A percentile compares a stretch with the other conserved stretches of the same genome.
Conservation (phyloP, 2,797 vertebrate genomes). For the Zonotrichia albicollis region DNA sequence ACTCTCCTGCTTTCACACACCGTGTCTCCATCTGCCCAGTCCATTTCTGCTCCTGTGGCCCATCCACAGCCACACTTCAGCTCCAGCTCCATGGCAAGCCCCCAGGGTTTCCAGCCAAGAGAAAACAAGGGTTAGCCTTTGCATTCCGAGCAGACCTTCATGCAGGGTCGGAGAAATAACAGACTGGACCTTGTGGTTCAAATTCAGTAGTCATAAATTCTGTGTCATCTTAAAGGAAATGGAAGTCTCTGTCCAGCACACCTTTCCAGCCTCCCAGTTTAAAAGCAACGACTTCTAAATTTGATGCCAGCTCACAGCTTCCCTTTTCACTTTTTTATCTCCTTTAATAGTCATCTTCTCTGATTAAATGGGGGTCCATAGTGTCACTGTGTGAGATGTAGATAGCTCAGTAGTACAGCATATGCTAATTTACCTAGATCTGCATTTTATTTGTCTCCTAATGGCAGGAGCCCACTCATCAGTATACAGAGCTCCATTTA, state of each 20-base stretch:
- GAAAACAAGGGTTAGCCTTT: neutral
- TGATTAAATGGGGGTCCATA: constrained; percentile 7
- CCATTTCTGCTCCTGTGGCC: neutral
- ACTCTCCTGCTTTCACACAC: accelerated
- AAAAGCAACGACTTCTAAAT: neutral
- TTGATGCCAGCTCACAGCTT: neutral
- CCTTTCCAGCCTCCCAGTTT: neutral
- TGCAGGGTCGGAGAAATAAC: neutral
- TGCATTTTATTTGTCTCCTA: neutral
- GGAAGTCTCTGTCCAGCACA: neutral
- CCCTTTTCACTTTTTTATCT: neutral
- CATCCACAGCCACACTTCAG: no score
- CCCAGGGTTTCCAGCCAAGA: neutral
- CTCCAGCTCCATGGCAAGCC: neutral
- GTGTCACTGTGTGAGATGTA: neutral
- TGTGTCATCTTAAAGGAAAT: neutral
- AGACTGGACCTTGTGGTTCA: neutral
- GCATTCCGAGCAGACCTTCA: neutral
- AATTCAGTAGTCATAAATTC: neutral
- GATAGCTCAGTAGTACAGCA: neutral
- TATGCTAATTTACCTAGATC: neutral
- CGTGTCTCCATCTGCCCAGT: neutral
- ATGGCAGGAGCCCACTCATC: neutral
- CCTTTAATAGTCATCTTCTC: neutral
- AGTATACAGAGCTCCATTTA: constrained; percentile 26